Evolutionary conservation across 2,888 invertebrate species (phyloP).

Genomic region (Hyalella azteca): DNA sequence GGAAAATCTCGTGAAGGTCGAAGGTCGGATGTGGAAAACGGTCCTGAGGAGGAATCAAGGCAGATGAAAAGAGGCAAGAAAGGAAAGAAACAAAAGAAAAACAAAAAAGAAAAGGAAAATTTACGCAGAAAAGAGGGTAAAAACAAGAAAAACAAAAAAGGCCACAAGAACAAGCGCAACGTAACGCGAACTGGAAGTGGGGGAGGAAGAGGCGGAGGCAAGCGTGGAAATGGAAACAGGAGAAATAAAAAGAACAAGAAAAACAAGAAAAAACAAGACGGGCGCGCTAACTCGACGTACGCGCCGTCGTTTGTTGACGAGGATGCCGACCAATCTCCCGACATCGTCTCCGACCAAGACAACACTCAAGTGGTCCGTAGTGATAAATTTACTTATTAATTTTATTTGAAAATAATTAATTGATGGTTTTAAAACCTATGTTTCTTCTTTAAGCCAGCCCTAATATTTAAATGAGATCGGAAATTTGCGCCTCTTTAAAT

Average conservation of each 20-base stretch:
- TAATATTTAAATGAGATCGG: too few species aligned
- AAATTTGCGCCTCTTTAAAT: too few species aligned
- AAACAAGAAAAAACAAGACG: background rate
- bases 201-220: too few species aligned
- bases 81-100: background rate
- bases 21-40: background rate
- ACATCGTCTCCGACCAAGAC: background rate
- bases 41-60: background rate
- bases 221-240: background rate
- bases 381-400: too few species aligned
- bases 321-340: too few species aligned
- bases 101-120: background rate
- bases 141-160: background rate
- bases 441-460: too few species aligned
- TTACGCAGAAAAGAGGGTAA: background rate
- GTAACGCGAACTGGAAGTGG: too few species aligned
- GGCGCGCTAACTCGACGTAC: too few species aligned
- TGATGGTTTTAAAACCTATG: too few species aligned
- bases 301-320: too few species aligned
- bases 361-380: too few species aligned
- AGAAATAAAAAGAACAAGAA: background rate
- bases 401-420: too few species aligned
- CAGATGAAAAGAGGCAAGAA: background rate
- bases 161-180: background rate
- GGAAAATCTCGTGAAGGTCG: background rate